Percentiles rank a stretch among this genome's conserved stretches.
Evolutionary conservation across 2,888 invertebrate genomes (phyloP).

Genomic region (Sycophila texana): DNA sequence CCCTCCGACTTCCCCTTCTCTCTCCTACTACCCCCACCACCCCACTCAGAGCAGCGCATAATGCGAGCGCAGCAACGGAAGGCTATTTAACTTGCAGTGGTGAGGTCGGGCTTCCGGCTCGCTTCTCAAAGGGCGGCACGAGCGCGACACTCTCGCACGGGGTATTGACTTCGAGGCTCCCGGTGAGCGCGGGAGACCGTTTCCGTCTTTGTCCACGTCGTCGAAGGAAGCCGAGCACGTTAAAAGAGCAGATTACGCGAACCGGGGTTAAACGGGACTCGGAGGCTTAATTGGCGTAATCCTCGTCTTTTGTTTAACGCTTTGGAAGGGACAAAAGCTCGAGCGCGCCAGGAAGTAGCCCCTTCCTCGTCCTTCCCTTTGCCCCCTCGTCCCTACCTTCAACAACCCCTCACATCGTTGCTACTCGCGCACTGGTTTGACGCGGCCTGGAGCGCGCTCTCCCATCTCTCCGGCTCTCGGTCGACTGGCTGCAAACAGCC

Average conservation of each 20-base stretch:
- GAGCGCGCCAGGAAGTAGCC: background rate
- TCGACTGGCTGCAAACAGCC: no score
- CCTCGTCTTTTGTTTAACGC: slow-evolving; percentile 40
- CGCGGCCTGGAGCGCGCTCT: no score
- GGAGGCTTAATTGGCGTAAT: slow-evolving; percentile 46
- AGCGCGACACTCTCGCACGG: background rate
- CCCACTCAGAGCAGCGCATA: slow-evolving; percentile 16
- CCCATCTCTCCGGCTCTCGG: no score
- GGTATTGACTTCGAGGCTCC: slow-evolving; percentile 18
- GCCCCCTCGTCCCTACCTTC: background rate
- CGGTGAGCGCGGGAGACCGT: background rate
- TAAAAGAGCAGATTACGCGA: slow-evolving; percentile 36
- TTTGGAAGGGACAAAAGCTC: slow-evolving; percentile 36
- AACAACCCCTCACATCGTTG: no score
- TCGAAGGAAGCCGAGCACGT: slow-evolving; percentile 16
- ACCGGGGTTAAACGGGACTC: background rate
- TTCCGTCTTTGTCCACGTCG: background rate
- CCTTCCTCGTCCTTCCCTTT: background rate
- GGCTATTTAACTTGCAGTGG: slow-evolving; percentile 59
- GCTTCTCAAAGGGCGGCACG: slow-evolving; percentile 37
- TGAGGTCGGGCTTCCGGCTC: slow-evolving; percentile 54
- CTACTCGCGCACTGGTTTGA: no score
- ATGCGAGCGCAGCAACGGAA: slow-evolving; percentile 57
- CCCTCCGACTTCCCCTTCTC: background rate
- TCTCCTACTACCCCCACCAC: no score